Evolutionary conservation across 2,888 invertebrate genomes (phyloP), one percentile per base, ranked within the genome.

Genomic region (Pharmacophagus antenor): DNA sequence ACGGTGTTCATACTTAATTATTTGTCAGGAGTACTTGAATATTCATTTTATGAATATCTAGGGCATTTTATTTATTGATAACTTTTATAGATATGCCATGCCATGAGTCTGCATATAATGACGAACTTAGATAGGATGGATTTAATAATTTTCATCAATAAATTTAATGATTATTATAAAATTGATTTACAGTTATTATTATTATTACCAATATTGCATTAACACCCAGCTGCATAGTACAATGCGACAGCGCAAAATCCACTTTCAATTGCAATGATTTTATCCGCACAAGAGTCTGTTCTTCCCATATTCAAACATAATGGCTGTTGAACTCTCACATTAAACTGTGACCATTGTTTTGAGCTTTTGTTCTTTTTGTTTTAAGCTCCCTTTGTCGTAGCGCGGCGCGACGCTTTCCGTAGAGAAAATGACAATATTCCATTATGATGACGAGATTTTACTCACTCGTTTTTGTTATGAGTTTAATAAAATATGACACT

Each of bases 261-360:
- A 66, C 65, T 67, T 76, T 76, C 73, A 79, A 77, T 75, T 74
- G 76, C 72, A 79, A 76, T 73, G 78, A 79, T 78, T 77, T 68
- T 65, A 73, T 75, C 70, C 66, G 65, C 64, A 65, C 65, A 57
- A 69, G 68, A 74, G 74, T 55, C 59, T 71, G 73, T 75, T 80
- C 84, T 82, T 84, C 84, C 79, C 80, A 82, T 84, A 78, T 77
- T 70, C 76, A 71, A 72, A 70, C 71, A 82, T 77, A 85, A 86
- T 80, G 74, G 80, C 71, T 70, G 70, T 69, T 71, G 68, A 80
- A 80, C 83, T 83, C 84, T 84, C 79, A 76, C 76, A 81, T 78
- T 80, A 82, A 84, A 84, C 83, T 81, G 83, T 80, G 84, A 69
- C 81, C 80, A 84, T 87, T 87, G 86, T 87, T 77, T 76, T 75